phyloP scores from a whole-genome alignment of 2,888 invertebrate species.

The Acanthococcus lagerstroemiae region DNA sequence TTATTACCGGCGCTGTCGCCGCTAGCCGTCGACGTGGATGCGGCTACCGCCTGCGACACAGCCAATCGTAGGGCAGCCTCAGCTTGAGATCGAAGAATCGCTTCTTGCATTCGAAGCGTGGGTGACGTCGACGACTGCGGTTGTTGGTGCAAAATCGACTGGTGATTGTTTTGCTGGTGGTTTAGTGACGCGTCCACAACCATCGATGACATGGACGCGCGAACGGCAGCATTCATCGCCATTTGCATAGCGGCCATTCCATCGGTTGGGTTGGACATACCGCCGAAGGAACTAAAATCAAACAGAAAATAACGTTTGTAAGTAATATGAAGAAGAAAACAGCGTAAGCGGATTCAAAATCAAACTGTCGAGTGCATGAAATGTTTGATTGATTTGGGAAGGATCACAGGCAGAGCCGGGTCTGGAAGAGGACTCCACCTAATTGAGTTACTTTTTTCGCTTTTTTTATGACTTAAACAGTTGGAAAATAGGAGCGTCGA shows the following conservation, averaged over 20 bases:
- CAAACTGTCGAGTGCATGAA: too few species aligned
- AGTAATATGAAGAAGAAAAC: too few species aligned
- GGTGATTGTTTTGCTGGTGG: conserved; percentile 41
- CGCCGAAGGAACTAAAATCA: conserved; percentile 33
- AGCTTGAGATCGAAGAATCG: conserved; percentile 70
- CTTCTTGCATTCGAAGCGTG: conserved; percentile 50
- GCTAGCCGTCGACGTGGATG: conserved; percentile 38
- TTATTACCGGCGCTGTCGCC: conserved; percentile 42
- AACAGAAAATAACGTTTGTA: too few species aligned
- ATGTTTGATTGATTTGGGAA: too few species aligned
- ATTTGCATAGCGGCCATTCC: conserved; percentile 44
- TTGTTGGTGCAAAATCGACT: conserved; percentile 38
- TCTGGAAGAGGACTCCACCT: too few species aligned
- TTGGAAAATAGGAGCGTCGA: too few species aligned
- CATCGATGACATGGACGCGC: conserved; percentile 48
- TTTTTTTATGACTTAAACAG: too few species aligned
- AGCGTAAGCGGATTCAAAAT: too few species aligned
- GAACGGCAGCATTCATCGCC: conserved; percentile 51
- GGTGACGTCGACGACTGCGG: conserved; percentile 41
- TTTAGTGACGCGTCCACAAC: conserved; percentile 37
- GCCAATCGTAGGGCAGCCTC: conserved; percentile 72
- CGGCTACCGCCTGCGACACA: conserved; percentile 57
- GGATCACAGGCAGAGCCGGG: too few species aligned
- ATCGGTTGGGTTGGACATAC: conserved; percentile 36
- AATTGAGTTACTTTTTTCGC: too few species aligned